Base-by-base conservation (phyloP, 2,888 invertebrate species). In the Xiphydria camelus region DNA sequence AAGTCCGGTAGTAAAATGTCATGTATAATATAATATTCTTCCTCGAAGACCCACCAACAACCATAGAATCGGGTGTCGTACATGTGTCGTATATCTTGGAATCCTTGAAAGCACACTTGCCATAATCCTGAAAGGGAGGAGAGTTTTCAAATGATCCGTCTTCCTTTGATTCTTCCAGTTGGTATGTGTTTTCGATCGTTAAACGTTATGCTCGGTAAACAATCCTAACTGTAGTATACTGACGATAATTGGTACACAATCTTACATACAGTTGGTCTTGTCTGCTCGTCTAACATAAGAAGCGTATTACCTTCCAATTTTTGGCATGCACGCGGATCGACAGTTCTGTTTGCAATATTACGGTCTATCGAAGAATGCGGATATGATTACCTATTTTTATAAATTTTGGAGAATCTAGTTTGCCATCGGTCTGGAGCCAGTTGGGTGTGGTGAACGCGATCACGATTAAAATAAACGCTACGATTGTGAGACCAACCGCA, bases 41-140 rank as follows among this genome's bases (percentile, higher is more conserved):
- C 95, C 76, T 96, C 93, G 68, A 95, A 94, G 48, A 97, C 90
- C 94, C 96, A 97, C 91, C 94, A 94, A 69, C 97, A 97, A 0
- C 92, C 93, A 10, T 80, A 82, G 64, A 93, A 93, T 40, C 81
- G 80, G 4, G 85, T 86, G 65, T 95, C 93, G 76, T 95, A 96
- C 74, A 86, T 83, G 55, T 89, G 87, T 58, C 89, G 87, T 3
- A 89, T 85, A 71, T 96, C 95, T 76, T 89, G 86, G 70, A 94
- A 94, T 32, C 88, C 83, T 61, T 87, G 83, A 64, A 97, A 93
- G 72, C 97, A 97, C 3, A 94, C 93, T 76, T 94, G 89, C 97
- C 97, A 97, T 22, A 97, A 79, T 20, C 97, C 97, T 87, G 74
- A 12, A 81, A 78, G 51, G 15, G 38, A 50, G 49, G 47, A 57